These are phyloP conservation scores for Okamejei kenojei DNA, from an alignment of 2,797 vertebrate genomes.

Conservation along the genomic window DNA sequence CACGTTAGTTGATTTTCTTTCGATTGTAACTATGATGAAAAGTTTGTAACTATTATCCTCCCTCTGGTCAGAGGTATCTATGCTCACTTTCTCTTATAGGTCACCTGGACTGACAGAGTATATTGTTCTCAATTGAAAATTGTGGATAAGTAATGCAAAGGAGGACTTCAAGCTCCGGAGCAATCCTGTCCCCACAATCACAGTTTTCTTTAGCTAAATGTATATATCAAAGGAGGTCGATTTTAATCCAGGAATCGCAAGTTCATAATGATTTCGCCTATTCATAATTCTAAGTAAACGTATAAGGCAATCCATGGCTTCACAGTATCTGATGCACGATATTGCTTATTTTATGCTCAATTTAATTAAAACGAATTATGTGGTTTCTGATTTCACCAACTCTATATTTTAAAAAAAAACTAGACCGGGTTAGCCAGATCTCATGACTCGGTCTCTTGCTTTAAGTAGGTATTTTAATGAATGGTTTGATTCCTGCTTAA, in stretches of 20 bases:
- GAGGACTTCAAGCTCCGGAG: background rate
- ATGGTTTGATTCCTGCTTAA: constrained; percentile 11
- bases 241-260: background rate
- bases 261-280: constrained; percentile 8
- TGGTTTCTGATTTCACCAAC: background rate
- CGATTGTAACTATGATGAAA: background rate
- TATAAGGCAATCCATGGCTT: constrained; percentile 31
- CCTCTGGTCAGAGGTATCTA: background rate
- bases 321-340: constrained; percentile 29
- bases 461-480: constrained; percentile 29
- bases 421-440: constrained; percentile 18
- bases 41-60: background rate
- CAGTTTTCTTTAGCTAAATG: background rate
- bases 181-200: background rate
- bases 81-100: constrained; percentile 3
- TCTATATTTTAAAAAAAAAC: constrained; percentile 1
- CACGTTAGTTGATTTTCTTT: background rate
- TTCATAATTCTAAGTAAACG: constrained; percentile 32
- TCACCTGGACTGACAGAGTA: background rate
- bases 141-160: background rate
- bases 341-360: constrained; percentile 25
- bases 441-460: constrained; percentile 5
- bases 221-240: background rate
- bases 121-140: background rate
- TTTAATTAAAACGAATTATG: constrained; percentile 27